phyloP scores from a whole-genome alignment of 1,140 invertebrate genomes.

The Temnothorax curvispinosus region DNA sequence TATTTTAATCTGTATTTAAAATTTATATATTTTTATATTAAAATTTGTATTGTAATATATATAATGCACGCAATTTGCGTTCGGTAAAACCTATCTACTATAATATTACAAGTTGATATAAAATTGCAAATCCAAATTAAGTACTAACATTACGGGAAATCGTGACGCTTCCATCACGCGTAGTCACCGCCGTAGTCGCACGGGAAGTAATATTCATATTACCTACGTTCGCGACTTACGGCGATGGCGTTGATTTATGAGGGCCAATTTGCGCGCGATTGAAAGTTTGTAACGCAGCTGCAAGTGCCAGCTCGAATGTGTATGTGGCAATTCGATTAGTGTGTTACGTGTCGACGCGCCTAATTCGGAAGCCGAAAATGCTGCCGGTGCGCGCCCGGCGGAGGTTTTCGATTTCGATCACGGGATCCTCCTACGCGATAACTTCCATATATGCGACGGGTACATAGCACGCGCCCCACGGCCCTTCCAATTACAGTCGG shows the following conservation, averaged over 20 bases:
- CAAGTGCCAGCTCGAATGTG: background rate
- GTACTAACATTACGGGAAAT: background rate
- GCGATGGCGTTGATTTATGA: conserved; percentile 5
- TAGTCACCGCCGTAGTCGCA: background rate
- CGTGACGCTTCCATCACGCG: background rate
- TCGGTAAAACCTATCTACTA: background rate
- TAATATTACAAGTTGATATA: background rate
- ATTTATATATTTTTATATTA: background rate
- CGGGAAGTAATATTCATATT: background rate
- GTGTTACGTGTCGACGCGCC: conserved; percentile 57
- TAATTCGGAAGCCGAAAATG: conserved; percentile 58
- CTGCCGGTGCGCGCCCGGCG: conserved; percentile 27
- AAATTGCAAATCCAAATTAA: background rate
- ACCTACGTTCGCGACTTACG: conserved; percentile 13
- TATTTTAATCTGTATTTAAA: background rate
- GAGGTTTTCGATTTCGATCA: conserved; percentile 57
- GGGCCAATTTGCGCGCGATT: conserved; percentile 27
- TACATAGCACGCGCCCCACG: conserved; percentile 34
- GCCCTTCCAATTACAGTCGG: conserved; percentile 48
- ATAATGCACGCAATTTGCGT: background rate
- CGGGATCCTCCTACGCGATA: conserved; percentile 12
- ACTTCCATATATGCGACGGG: conserved; percentile 24
- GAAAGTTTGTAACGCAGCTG: conserved; percentile 39
- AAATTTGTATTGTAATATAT: too few species aligned
- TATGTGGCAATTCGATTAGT: conserved; percentile 60